Percentiles rank a stretch among this genome's conserved stretches.
These are phyloP conservation scores for Melopsittacus undulatus DNA, from an alignment of 2,797 vertebrate species.

Conservation along the genomic window DNA sequence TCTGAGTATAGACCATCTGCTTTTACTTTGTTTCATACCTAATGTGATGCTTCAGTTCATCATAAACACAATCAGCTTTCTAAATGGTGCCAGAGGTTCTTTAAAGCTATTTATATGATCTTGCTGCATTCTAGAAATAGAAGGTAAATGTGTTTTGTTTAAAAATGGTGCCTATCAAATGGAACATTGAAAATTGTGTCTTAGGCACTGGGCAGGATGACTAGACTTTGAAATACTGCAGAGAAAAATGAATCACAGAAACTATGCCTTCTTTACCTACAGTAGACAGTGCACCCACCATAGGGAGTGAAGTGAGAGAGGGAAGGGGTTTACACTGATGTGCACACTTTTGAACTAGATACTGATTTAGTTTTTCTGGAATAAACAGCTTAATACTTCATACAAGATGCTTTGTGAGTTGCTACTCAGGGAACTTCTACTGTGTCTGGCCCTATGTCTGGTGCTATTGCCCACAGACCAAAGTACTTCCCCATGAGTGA, in stretches of 20 bases:
- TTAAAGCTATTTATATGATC: not conserved
- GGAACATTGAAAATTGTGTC: not conserved
- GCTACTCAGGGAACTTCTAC: too few relatives aligned
- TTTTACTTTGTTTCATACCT: conserved; percentile 48
- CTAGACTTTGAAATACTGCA: not conserved
- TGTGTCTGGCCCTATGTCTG: not conserved
- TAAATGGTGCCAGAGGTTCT: not conserved
- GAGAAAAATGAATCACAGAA: not conserved
- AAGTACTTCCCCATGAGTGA: not conserved
- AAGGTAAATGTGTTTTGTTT: not conserved
- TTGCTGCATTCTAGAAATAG: not conserved
- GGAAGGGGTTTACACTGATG: not conserved
- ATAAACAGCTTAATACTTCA: not conserved
- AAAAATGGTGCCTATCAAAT: not conserved
- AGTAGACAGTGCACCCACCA: not conserved
- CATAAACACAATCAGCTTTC: conserved; percentile 15
- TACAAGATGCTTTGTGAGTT: not conserved
- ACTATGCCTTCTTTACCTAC: not conserved
- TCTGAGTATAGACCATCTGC: not conserved
- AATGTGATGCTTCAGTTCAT: conserved; percentile 10
- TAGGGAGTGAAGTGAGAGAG: not conserved
- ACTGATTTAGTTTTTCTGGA: not conserved
- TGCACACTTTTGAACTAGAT: rapidly evolving
- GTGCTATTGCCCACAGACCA: not conserved
- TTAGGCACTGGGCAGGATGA: not conserved